Percentiles rank a stretch among this genome's conserved stretches.
These are phyloP conservation scores for cattle (Bos taurus) DNA, from an alignment of 2,113 vertebrate genomes.

Conservation along the genomic window ARS-UCD2.0 NC_037330.1:55718501-55719000, in stretches of 20 bases:
- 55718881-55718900: no score
- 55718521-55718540: neutral
- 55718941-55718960: neutral
- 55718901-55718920: neutral
- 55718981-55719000: neutral
- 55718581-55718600: neutral
- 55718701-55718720: neutral
- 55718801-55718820: neutral
- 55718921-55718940: neutral
- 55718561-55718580: neutral
- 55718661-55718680: neutral
- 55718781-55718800: neutral
- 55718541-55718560: neutral
- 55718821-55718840: no score
- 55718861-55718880: no score
- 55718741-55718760: neutral
- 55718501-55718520: neutral
- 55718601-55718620: neutral
- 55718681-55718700: neutral
- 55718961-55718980: neutral
- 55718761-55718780: constrained; percentile 4
- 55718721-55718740: neutral
- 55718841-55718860: no score
- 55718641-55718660: neutral
- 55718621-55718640: constrained; percentile 24